Percentiles rank a stretch among this genome's conserved stretches.
phyloP scores from a whole-genome alignment of 2,888 invertebrate genomes.

The Drosophila ezoana region DNA sequence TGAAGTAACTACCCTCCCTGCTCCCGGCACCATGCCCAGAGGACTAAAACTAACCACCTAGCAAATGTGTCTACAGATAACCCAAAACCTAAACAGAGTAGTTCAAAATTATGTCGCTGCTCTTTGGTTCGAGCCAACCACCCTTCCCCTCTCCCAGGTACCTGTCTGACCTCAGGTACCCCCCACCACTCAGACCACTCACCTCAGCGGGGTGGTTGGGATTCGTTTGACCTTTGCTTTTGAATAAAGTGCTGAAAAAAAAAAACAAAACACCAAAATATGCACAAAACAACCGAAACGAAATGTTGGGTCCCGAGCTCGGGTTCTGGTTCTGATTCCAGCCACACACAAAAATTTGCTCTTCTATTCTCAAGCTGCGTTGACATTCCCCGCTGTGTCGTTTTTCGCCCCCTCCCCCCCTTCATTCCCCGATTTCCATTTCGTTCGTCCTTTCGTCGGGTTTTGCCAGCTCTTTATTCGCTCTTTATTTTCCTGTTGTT shows the following conservation, averaged over 20 bases:
- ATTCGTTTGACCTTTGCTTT: slow-evolving; percentile 61
- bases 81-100: slow-evolving; percentile 31
- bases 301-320: slow-evolving; percentile 25
- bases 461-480: slow-evolving; percentile 24
- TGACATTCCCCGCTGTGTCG: slow-evolving; percentile 44
- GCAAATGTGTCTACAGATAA: slow-evolving; percentile 57
- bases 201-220: slow-evolving; percentile 24
- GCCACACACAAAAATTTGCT: slow-evolving; percentile 16
- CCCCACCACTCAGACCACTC: slow-evolving; percentile 1
- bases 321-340: slow-evolving; percentile 11
- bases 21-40: not conserved
- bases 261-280: slow-evolving; percentile 22
- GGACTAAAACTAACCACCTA: slow-evolving; percentile 33
- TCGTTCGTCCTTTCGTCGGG: slow-evolving; percentile 22
- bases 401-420: not conserved
- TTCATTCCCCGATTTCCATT: slow-evolving; percentile 39
- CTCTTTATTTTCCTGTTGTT: slow-evolving; percentile 28
- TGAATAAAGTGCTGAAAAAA: slow-evolving; percentile 54
- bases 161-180: slow-evolving; percentile 47
- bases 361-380: slow-evolving; percentile 12
- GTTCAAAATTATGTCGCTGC: slow-evolving; percentile 61
- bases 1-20: slow-evolving; percentile 1
- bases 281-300: slow-evolving; percentile 40
- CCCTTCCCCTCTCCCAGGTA: slow-evolving; percentile 11
- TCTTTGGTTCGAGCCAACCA: slow-evolving; percentile 5